phyloP scores from a whole-genome alignment of 2,888 invertebrate species.

The Ichneumoninae sp. region DNA sequence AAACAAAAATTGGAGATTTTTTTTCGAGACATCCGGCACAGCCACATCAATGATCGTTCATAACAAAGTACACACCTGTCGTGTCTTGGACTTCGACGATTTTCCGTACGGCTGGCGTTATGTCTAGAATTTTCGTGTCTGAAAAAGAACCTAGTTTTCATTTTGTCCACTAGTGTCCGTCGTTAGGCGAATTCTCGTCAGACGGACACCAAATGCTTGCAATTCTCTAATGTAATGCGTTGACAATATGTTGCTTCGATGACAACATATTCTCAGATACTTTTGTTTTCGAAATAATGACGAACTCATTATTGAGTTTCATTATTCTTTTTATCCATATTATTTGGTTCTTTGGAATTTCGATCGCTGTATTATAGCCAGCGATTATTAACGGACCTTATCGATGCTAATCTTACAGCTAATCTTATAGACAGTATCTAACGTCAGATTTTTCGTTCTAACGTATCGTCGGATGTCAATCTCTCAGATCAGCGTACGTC shows the following conservation, averaged over 20 bases:
- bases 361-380: background rate
- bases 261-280: background rate
- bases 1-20: background rate
- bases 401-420: background rate
- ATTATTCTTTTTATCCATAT: constrained; percentile 57
- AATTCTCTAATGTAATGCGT: constrained; percentile 47
- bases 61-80: constrained; percentile 35
- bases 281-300: constrained; percentile 15
- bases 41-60: background rate
- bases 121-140: constrained; percentile 52
- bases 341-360: constrained; percentile 24
- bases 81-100: constrained; percentile 28
- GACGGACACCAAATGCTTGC: constrained; percentile 47
- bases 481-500: constrained; percentile 7
- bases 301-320: background rate
- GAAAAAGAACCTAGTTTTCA: constrained; percentile 38
- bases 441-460: constrained; percentile 6
- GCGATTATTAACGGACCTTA: background rate
- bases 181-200: constrained; percentile 4
- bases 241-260: background rate
- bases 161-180: constrained; percentile 53
- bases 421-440: background rate
- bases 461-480: constrained; percentile 27
- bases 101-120: constrained; percentile 20
- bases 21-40: background rate